Conservation (phyloP, 2,888 invertebrate genomes). For the Agrilus cyanescens region DNA sequence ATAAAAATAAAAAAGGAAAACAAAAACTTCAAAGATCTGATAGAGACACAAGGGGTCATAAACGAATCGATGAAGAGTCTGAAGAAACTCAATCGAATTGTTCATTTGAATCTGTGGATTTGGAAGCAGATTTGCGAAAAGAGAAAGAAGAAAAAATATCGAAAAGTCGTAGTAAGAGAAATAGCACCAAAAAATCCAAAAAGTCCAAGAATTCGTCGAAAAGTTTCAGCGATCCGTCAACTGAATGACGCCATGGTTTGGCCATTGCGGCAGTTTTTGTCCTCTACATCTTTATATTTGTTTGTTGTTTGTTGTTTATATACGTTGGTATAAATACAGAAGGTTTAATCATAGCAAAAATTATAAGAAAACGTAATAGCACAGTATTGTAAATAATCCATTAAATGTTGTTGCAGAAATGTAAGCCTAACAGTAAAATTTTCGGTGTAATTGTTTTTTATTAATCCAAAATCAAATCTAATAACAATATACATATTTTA, state of each 20-base stretch:
- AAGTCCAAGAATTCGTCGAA: conserved; percentile 6
- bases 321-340: conserved; percentile 43
- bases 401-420: too few species aligned
- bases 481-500: too few species aligned
- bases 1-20: conserved; percentile 20
- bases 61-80: conserved; percentile 21
- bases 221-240: conserved; percentile 21
- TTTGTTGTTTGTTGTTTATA: conserved; percentile 42
- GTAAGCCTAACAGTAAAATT: too few species aligned
- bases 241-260: conserved; percentile 45
- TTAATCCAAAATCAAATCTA: too few species aligned
- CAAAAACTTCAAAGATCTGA: conserved; percentile 29
- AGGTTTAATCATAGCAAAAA: conserved; percentile 39
- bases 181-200: conserved; percentile 6
- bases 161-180: conserved; percentile 7
- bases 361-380: conserved; percentile 19
- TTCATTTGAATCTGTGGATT: background rate
- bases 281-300: conserved; percentile 42
- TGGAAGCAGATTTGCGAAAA: background rate
- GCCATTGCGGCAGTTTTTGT: conserved; percentile 45
- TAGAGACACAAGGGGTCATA: conserved; percentile 20
- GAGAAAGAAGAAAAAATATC: conserved; percentile 6
- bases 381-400: too few species aligned
- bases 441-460: too few species aligned
- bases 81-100: conserved; percentile 11